Conservation (phyloP, 2,113 vertebrate genomes). For the Microcebus griseorufus region DNA sequence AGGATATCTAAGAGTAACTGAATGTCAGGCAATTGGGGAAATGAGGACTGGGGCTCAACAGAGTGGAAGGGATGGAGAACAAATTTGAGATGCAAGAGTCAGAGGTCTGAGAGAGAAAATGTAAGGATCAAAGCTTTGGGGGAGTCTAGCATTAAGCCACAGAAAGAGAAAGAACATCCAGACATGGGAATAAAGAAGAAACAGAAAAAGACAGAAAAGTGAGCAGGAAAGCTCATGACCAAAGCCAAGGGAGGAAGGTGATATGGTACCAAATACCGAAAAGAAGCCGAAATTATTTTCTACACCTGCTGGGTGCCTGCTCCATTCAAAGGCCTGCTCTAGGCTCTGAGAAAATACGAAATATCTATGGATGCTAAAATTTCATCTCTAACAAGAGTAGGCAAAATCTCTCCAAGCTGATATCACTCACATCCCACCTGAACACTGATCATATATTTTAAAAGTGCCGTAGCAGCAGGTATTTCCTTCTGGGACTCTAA, state of each 20-base stretch:
- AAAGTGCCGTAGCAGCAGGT: background rate
- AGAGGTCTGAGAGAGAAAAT: background rate
- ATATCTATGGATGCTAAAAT: background rate
- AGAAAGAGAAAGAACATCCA: background rate
- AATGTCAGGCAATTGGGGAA: background rate
- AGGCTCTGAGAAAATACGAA: background rate
- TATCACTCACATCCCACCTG: background rate
- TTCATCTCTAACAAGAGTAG: background rate
- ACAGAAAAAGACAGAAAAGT: background rate
- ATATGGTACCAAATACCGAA: fast-evolving
- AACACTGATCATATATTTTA: background rate
- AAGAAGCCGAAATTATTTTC: background rate
- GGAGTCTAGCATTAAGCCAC: background rate
- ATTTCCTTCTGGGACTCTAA: background rate
- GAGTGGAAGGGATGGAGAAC: background rate
- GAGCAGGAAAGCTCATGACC: background rate
- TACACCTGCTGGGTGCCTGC: background rate
- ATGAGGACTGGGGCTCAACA: background rate
- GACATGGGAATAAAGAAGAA: background rate
- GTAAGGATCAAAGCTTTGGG: background rate
- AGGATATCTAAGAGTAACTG: background rate
- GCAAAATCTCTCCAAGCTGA: background rate
- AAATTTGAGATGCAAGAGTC: background rate
- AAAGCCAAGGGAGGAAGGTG: background rate
- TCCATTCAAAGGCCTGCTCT: background rate